Evolutionary conservation across 1,140 invertebrate species (phyloP).

Genomic region (Aphelinus certus): DNA sequence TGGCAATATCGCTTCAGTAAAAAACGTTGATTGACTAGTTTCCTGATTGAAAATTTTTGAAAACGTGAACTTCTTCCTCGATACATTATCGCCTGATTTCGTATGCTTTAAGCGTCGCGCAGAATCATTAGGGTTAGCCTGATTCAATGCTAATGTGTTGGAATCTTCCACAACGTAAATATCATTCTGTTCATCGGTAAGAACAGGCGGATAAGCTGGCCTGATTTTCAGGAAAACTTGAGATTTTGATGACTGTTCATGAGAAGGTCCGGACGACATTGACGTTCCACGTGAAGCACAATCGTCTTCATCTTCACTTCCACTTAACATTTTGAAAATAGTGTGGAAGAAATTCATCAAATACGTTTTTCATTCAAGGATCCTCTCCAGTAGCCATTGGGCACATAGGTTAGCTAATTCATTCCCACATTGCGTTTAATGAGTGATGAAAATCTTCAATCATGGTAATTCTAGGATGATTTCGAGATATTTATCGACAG

Average conservation of each 20-base stretch:
- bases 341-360: slow-evolving; percentile 5
- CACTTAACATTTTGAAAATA: slow-evolving; percentile 9
- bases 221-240: slow-evolving; percentile 56
- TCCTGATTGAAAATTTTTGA: slow-evolving; percentile 50
- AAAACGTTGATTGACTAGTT: slow-evolving; percentile 48
- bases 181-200: slow-evolving; percentile 42
- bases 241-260: slow-evolving; percentile 24
- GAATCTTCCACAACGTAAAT: slow-evolving; percentile 49
- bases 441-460: not conserved
- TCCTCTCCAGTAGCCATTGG: too few species aligned
- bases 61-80: slow-evolving; percentile 49
- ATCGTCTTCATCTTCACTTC: not conserved
- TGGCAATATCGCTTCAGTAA: slow-evolving; percentile 46
- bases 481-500: not conserved
- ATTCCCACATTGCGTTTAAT: not conserved
- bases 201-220: slow-evolving; percentile 35
- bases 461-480: not conserved
- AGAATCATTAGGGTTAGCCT: slow-evolving; percentile 30
- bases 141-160: too few species aligned
- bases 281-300: not conserved
- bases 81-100: slow-evolving; percentile 42
- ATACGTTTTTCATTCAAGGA: not conserved
- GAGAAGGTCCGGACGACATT: slow-evolving; percentile 3
- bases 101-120: slow-evolving; percentile 41
- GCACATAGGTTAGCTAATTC: too few species aligned